These are phyloP conservation scores for Alloplasta piceator DNA, from an alignment of 2,888 invertebrate species.

Conservation along the genomic window DNA sequence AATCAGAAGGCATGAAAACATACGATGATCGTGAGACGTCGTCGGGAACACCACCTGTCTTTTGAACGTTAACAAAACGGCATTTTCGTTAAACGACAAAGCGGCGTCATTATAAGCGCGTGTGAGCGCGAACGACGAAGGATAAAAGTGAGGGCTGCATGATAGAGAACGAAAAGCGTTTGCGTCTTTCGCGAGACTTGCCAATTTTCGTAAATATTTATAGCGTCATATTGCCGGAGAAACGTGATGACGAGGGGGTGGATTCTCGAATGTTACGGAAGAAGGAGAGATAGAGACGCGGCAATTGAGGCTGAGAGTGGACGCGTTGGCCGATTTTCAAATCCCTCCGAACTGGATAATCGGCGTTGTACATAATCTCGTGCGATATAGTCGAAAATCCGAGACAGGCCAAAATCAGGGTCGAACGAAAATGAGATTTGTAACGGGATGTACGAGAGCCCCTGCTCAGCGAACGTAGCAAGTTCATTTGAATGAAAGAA, in stretches of 20 bases:
- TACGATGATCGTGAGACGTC: not conserved
- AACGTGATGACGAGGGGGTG: slow-evolving; percentile 3
- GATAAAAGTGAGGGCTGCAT: not conserved
- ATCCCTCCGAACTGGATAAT: slow-evolving; percentile 17
- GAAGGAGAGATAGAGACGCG: not conserved
- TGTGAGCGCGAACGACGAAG: not conserved
- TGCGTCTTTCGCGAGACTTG: slow-evolving; percentile 45
- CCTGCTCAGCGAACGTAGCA: no score
- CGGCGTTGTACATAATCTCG: not conserved
- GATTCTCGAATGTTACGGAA: slow-evolving; percentile 5
- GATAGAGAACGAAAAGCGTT: not conserved
- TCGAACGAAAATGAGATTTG: slow-evolving; percentile 20
- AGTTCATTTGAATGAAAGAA: not conserved
- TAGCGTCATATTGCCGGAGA: slow-evolving; percentile 45
- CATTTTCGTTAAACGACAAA: slow-evolving; percentile 29
- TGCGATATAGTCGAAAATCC: not conserved
- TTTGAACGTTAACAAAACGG: slow-evolving; percentile 40
- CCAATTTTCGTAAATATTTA: slow-evolving; percentile 69
- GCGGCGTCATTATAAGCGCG: slow-evolving; percentile 38
- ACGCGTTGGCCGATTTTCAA: slow-evolving; percentile 11
- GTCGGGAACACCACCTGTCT: slow-evolving; percentile 60
- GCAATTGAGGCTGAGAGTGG: not conserved
- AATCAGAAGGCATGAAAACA: no score
- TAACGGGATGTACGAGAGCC: not conserved
- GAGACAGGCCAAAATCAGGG: slow-evolving; percentile 25